Conservation (phyloP, 2,888 invertebrate genomes). For the Ametastegia equiseti region DNA sequence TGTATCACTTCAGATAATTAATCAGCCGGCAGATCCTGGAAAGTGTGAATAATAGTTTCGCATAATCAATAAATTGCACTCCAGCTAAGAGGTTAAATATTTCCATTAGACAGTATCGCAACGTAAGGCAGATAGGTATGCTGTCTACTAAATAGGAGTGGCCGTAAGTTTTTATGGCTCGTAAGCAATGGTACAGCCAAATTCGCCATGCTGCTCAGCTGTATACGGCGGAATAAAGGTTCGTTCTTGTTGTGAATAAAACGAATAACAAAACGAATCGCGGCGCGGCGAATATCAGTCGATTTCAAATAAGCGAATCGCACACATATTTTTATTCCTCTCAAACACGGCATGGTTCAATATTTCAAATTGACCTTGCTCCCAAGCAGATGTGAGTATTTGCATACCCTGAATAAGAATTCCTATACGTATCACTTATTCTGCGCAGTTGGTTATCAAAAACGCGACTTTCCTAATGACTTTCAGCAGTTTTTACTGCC, state of each 20-base stretch:
- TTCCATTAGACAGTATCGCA: neutral
- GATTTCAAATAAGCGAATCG: neutral
- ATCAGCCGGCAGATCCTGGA: constrained; percentile 2
- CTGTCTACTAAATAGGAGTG: neutral
- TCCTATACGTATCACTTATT: neutral
- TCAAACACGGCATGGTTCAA: neutral
- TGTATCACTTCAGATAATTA: neutral
- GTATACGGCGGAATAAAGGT: neutral
- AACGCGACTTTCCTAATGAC: neutral
- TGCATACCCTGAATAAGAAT: neutral
- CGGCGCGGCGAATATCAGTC: neutral
- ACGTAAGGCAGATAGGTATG: neutral
- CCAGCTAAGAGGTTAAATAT: neutral
- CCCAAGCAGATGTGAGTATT: neutral
- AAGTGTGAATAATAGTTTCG: constrained; percentile 24
- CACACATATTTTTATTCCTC: neutral
- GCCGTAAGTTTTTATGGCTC: neutral
- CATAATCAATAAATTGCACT: constrained; percentile 20
- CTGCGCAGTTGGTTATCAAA: neutral
- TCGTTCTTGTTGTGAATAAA: neutral
- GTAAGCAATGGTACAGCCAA: neutral
- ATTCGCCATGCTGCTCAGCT: neutral
- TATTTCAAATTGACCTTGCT: neutral
- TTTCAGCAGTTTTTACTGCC: neutral
- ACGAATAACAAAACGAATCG: neutral